These are phyloP conservation scores for Entomobrya multifasciata DNA, from an alignment of 2,888 invertebrate genomes.

Conservation along the genomic window DNA sequence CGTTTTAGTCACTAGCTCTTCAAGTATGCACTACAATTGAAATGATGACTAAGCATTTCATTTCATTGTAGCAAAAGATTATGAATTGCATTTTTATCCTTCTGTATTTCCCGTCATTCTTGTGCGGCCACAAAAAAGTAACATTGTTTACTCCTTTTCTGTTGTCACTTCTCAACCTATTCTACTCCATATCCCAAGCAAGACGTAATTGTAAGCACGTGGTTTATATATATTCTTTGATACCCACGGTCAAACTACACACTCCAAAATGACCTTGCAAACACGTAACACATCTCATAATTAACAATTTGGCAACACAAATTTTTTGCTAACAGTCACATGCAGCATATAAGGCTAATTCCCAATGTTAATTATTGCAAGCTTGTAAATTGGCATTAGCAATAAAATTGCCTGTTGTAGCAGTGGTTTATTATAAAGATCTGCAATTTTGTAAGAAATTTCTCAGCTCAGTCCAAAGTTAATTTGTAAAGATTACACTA, in stretches of 20 bases:
- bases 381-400: slow-evolving; percentile 52
- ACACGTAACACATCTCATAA: not conserved
- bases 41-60: slow-evolving; percentile 49
- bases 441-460: no score
- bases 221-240: slow-evolving; percentile 20
- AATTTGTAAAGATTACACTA: no score
- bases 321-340: slow-evolving; percentile 10
- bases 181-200: slow-evolving; percentile 24
- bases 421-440: no score
- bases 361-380: slow-evolving; percentile 58
- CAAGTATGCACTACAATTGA: no score
- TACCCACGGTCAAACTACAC: no score
- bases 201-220: not conserved
- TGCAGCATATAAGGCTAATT: slow-evolving; percentile 55
- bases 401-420: no score
- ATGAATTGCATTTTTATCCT: not conserved
- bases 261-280: slow-evolving; percentile 43
- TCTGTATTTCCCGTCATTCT: slow-evolving; percentile 35
- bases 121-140: not conserved
- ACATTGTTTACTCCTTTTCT: not conserved
- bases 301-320: slow-evolving; percentile 59
- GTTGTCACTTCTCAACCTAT: not conserved
- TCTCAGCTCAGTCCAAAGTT: no score
- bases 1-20: no score
- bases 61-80: not conserved